A percentile compares a stretch with the other conserved stretches of the same genome.
Conservation (phyloP, 2,888 invertebrate species). For the Baronia brevicornis region DNA sequence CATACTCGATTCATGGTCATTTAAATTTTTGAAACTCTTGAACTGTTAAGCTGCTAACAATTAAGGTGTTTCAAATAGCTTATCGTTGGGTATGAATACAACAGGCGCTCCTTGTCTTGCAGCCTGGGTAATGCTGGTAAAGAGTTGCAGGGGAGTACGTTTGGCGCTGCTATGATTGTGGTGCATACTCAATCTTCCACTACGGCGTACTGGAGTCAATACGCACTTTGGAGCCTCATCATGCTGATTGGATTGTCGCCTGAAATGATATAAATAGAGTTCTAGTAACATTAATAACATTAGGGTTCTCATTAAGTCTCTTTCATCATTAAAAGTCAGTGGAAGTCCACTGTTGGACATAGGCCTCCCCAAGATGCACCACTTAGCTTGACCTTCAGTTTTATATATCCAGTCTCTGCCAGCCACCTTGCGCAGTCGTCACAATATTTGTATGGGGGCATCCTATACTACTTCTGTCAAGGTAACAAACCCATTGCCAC, state of each 20-base stretch:
- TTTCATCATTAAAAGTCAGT: not conserved
- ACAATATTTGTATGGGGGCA: too few relatives aligned
- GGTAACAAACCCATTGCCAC: too few relatives aligned
- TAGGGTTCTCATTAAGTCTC: not conserved
- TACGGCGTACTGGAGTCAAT: constrained; percentile 69
- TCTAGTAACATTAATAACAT: not conserved
- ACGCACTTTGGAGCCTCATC: constrained; percentile 34
- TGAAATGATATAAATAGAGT: constrained; percentile 17
- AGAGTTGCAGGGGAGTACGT: constrained; percentile 30
- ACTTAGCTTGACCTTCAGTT: not conserved
- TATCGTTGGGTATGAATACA: constrained; percentile 35
- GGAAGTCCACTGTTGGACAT: too few relatives aligned
- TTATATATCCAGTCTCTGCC: too few relatives aligned
- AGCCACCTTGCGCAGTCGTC: too few relatives aligned
- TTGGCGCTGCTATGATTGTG: constrained; percentile 18
- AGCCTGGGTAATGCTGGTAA: constrained; percentile 31
- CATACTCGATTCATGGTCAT: not conserved
- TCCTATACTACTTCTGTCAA: too few relatives aligned
- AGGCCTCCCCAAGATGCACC: too few relatives aligned
- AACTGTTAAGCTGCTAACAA: not conserved
- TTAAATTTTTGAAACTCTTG: not conserved
- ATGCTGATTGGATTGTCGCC: constrained; percentile 26
- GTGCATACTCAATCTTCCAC: constrained; percentile 40
- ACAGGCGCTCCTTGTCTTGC: constrained; percentile 24
- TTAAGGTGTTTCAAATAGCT: constrained; percentile 32